A percentile compares a stretch with the other conserved stretches of the same genome.
phyloP scores from a whole-genome alignment of 1,140 invertebrate genomes.

The Ceratina calcarata region DNA sequence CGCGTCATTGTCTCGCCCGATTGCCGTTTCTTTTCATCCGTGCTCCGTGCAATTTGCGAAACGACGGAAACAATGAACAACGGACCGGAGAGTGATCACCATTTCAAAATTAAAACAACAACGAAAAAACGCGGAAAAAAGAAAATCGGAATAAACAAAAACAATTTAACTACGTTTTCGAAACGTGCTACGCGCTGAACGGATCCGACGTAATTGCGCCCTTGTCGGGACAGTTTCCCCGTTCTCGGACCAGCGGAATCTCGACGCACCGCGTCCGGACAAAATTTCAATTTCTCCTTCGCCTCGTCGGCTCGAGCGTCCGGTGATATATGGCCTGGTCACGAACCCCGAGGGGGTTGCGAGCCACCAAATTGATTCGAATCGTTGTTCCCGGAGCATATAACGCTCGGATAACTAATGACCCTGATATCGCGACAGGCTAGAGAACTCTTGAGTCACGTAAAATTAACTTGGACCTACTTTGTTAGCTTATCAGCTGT shows the following conservation, averaged over 20 bases:
- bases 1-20: constrained; percentile 4
- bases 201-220: background rate
- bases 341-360: constrained; percentile 52
- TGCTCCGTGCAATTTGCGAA: constrained; percentile 5
- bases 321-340: constrained; percentile 63
- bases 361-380: constrained; percentile 68
- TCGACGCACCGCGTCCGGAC: background rate
- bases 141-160: background rate
- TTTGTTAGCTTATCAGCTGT: background rate
- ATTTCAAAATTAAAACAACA: too few species aligned
- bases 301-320: constrained; percentile 33
- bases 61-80: background rate
- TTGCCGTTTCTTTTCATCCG: constrained; percentile 2
- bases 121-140: too few species aligned
- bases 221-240: background rate
- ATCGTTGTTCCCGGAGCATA: constrained; percentile 55
- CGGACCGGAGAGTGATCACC: too few species aligned
- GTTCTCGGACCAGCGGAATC: constrained; percentile 14
- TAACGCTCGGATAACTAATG: constrained; percentile 68
- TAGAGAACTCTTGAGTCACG: too few species aligned
- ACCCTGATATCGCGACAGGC: constrained; percentile 52
- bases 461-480: too few species aligned
- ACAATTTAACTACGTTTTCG: background rate
- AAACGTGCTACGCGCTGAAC: constrained; percentile 1
- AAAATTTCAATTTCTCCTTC: constrained; percentile 21